Evolutionary conservation across 2,113 vertebrate genomes (phyloP).

Genomic region (Porphyrio hochstetteri): DNA sequence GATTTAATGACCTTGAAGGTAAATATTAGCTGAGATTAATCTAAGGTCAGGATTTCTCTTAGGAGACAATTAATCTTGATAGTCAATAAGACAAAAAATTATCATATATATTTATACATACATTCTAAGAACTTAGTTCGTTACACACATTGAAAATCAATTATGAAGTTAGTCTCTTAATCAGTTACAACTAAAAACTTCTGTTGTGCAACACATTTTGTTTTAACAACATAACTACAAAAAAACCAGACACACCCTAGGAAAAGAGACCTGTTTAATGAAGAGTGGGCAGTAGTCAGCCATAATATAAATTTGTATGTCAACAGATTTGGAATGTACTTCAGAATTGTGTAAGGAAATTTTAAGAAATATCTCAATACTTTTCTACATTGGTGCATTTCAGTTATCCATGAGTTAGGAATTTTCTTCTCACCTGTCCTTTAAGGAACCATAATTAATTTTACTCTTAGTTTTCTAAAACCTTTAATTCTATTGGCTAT

Average conservation of each 20-base stretch:
- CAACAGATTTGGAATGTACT: not conserved
- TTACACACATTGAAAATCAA: not conserved
- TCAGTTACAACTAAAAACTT: not conserved
- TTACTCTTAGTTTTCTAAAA: not conserved
- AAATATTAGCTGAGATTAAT: not conserved
- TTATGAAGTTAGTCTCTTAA: not conserved
- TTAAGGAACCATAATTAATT: not conserved
- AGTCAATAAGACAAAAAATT: not conserved
- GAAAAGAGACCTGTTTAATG: not conserved
- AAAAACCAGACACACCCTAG: not conserved
- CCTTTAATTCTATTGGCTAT: not conserved
- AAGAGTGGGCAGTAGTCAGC: not conserved
- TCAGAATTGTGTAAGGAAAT: not conserved
- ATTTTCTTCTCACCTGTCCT: not conserved
- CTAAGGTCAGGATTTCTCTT: not conserved
- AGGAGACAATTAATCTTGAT: not conserved
- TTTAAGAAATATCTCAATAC: not conserved
- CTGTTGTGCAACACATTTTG: not conserved
- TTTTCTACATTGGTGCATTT: not conserved
- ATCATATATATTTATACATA: not conserved
- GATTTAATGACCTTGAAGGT: not conserved
- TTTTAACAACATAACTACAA: not conserved
- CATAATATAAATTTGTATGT: not conserved
- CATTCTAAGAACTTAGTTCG: not conserved
- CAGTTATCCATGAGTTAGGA: not conserved